Conservation (phyloP, 2,797 vertebrate species). For the Chelonia mydas region DNA sequence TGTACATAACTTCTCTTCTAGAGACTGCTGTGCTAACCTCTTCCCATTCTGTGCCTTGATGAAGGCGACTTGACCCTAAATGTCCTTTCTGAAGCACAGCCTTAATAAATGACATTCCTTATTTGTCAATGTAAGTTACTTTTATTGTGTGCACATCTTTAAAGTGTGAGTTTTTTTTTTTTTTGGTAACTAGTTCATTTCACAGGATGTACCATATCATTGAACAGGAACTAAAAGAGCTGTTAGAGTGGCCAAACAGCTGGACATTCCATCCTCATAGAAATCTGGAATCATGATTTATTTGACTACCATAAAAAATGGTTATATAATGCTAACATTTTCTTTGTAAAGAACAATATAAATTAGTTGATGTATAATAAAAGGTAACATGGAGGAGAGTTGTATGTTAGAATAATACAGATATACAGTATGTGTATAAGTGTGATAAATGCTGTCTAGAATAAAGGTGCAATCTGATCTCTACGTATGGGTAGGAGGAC, state of each 20-base stretch:
- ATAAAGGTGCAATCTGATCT: constrained; percentile 73
- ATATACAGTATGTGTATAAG: constrained; percentile 80
- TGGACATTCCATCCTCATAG: constrained; percentile 82
- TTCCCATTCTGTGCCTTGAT: constrained; percentile 80
- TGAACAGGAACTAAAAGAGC: constrained; percentile 79
- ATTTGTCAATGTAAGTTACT: constrained; percentile 82
- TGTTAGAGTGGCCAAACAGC: constrained; percentile 77
- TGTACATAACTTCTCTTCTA: constrained; percentile 77
- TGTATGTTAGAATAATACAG: constrained; percentile 82
- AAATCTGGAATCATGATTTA: constrained; percentile 78
- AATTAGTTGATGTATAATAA: constrained; percentile 89
- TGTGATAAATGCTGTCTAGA: constrained; percentile 76
- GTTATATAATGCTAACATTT: constrained; percentile 81
- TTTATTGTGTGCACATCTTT: constrained; percentile 80
- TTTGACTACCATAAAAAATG: constrained; percentile 80
- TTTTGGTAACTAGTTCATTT: constrained; percentile 81
- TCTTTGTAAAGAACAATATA: constrained; percentile 85
- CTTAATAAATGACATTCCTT: constrained; percentile 83
- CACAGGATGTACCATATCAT: constrained; percentile 86
- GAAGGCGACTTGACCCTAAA: constrained; percentile 81
- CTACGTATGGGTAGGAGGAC: constrained; percentile 56
- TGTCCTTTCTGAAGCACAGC: constrained; percentile 86
- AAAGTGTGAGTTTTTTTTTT: constrained; percentile 66
- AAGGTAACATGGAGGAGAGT: constrained; percentile 79
- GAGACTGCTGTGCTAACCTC: constrained; percentile 80